Evolutionary conservation across 2,888 invertebrate genomes (phyloP).

Genomic region (Zonitis immaculata): DNA sequence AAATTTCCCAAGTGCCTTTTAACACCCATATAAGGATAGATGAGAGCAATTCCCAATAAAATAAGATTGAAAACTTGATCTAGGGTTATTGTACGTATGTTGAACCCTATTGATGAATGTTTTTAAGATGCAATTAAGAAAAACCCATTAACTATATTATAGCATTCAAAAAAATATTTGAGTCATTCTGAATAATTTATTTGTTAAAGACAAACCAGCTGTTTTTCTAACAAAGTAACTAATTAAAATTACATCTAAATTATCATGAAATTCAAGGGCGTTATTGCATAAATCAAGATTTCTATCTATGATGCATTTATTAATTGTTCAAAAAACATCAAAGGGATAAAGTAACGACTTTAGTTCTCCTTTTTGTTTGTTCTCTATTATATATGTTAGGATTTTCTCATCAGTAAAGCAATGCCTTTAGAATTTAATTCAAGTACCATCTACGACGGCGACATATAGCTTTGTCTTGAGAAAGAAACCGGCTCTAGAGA

Average conservation of each 20-base stretch:
- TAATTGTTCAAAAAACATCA: background rate
- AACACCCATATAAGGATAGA: slow-evolving; percentile 5
- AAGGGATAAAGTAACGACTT: background rate
- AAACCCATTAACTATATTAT: slow-evolving; percentile 12
- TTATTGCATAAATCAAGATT: background rate
- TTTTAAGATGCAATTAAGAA: slow-evolving; percentile 9
- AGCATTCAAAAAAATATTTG: background rate
- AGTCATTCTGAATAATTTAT: background rate
- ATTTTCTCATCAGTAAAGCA: too few relatives aligned
- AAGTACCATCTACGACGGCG: slow-evolving; percentile 10
- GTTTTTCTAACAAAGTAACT: slow-evolving; percentile 1
- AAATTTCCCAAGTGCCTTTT: too few relatives aligned
- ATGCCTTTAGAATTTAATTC: slow-evolving; percentile 7
- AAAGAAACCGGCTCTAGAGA: slow-evolving; percentile 24
- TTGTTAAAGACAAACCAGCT: slow-evolving; percentile 1
- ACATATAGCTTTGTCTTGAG: slow-evolving; percentile 4
- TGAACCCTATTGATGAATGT: slow-evolving; percentile 1
- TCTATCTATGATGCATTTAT: background rate
- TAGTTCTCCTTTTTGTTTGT: too few relatives aligned
- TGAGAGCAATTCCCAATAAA: slow-evolving; percentile 2
- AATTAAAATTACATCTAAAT: too few relatives aligned
- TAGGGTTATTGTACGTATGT: slow-evolving; percentile 10
- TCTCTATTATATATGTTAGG: too few relatives aligned
- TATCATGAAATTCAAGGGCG: too few relatives aligned
- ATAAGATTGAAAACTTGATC: slow-evolving; percentile 11